phyloP scores from a whole-genome alignment of 2,888 invertebrate species.

The Phasia obesa region DNA sequence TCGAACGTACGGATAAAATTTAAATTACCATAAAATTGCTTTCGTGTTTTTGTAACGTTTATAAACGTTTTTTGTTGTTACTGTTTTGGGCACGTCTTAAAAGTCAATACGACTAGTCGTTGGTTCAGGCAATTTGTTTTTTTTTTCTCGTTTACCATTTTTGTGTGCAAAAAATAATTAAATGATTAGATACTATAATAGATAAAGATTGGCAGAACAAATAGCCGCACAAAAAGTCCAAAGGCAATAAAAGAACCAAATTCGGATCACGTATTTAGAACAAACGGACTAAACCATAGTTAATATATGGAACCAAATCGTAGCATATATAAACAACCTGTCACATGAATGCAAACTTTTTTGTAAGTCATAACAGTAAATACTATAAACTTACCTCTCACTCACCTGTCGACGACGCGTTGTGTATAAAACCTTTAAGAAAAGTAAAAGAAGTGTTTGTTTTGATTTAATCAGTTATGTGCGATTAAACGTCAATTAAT shows the following conservation, averaged over 20 bases:
- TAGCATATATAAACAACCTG: slow-evolving; percentile 8
- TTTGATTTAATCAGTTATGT: slow-evolving; percentile 8
- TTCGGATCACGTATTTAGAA: slow-evolving; percentile 79
- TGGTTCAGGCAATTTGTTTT: slow-evolving; percentile 56
- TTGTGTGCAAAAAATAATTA: slow-evolving; percentile 60
- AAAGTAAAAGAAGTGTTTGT: not conserved
- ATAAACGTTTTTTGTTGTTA: slow-evolving; percentile 39
- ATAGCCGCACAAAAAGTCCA: slow-evolving; percentile 3
- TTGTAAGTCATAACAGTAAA: slow-evolving; percentile 31
- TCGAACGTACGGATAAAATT: slow-evolving; percentile 36
- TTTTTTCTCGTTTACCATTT: slow-evolving; percentile 46
- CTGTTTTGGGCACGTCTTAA: slow-evolving; percentile 55
- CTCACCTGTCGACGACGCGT: not conserved
- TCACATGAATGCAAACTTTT: slow-evolving; percentile 6
- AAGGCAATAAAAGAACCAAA: slow-evolving; percentile 21
- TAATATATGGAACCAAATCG: slow-evolving; percentile 1
- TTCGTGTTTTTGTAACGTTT: slow-evolving; percentile 44
- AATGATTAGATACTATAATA: slow-evolving; percentile 57
- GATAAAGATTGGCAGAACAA: slow-evolving; percentile 37
- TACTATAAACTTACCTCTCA: slow-evolving; percentile 29
- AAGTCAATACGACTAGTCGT: slow-evolving; percentile 24
- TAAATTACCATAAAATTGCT: slow-evolving; percentile 16
- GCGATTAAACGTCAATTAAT: slow-evolving; percentile 29
- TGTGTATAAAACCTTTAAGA: slow-evolving; percentile 3
- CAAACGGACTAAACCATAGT: slow-evolving; percentile 75